These are phyloP conservation scores for Rotaria macrura DNA, from an alignment of 2,888 invertebrate genomes.

Conservation along the genomic window DNA sequence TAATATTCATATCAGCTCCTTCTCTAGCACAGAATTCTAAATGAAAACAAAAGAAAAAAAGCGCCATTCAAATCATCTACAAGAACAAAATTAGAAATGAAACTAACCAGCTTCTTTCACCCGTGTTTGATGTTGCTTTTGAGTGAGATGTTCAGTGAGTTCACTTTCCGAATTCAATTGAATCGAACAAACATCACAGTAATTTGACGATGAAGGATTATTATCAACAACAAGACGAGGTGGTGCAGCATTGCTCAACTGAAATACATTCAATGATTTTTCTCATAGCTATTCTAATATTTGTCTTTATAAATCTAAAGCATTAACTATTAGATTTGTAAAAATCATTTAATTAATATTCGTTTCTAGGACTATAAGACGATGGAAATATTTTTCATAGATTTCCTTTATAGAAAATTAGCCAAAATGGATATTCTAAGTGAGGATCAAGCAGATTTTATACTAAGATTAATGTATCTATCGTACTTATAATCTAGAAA, in stretches of 20 bases:
- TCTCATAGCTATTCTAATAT: too few species aligned
- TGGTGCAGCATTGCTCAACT: not conserved
- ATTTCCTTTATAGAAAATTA: too few species aligned
- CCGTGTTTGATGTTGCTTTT: not conserved
- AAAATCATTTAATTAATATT: too few species aligned
- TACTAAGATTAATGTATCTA: too few species aligned
- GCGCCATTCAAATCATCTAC: not conserved
- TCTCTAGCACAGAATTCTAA: not conserved
- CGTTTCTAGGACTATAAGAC: too few species aligned
- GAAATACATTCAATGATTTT: not conserved
- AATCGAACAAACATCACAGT: not conserved
- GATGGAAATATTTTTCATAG: too few species aligned
- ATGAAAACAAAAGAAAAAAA: not conserved
- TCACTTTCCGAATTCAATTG: not conserved
- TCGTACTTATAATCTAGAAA: too few species aligned
- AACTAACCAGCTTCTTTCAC: not conserved
- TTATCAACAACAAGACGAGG: not conserved
- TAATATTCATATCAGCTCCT: not conserved
- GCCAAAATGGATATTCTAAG: too few species aligned
- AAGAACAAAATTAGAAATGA: not conserved
- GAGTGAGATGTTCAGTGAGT: not conserved
- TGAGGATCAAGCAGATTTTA: too few species aligned
- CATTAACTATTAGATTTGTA: too few species aligned
- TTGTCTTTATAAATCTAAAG: too few species aligned
- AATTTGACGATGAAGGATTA: not conserved